phyloP scores from a whole-genome alignment of 2,888 invertebrate species.

The Deilephila elpenor region DNA sequence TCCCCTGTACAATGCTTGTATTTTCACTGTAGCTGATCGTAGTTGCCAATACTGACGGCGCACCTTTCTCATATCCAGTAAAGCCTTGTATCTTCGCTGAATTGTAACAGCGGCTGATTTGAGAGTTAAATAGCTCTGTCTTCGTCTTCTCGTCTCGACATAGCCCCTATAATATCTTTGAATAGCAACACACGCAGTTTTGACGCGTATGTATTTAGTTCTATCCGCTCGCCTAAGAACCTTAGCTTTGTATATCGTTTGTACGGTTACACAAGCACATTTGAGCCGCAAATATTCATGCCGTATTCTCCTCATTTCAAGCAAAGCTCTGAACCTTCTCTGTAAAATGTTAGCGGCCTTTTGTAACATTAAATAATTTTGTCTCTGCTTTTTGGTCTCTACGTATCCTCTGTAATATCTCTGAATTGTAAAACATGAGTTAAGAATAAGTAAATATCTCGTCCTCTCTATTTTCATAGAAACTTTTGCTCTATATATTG shows the following conservation, averaged over 20 bases:
- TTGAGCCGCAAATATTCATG: constrained; percentile 56
- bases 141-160: constrained; percentile 53
- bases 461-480: constrained; percentile 43
- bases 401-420: constrained; percentile 11
- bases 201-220: constrained; percentile 59
- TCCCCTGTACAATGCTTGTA: constrained; percentile 74
- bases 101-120: constrained; percentile 64
- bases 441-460: constrained; percentile 45
- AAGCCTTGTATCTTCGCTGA: constrained; percentile 69
- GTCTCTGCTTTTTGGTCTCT: constrained; percentile 45
- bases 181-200: constrained; percentile 66
- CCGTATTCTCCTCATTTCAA: constrained; percentile 63
- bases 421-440: constrained; percentile 1
- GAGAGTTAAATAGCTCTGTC: constrained; percentile 53
- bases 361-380: constrained; percentile 57
- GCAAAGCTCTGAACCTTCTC: constrained; percentile 68
- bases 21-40: constrained; percentile 48
- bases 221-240: constrained; percentile 63
- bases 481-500: constrained; percentile 62
- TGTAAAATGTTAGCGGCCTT: constrained; percentile 63
- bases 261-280: constrained; percentile 52
- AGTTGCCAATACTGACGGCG: not conserved
- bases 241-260: constrained; percentile 69
- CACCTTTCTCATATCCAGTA: constrained; percentile 45
- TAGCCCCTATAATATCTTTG: constrained; percentile 70